Conservation (phyloP, 2,113 vertebrate genomes). For the Engraulis encrasicolus region DNA sequence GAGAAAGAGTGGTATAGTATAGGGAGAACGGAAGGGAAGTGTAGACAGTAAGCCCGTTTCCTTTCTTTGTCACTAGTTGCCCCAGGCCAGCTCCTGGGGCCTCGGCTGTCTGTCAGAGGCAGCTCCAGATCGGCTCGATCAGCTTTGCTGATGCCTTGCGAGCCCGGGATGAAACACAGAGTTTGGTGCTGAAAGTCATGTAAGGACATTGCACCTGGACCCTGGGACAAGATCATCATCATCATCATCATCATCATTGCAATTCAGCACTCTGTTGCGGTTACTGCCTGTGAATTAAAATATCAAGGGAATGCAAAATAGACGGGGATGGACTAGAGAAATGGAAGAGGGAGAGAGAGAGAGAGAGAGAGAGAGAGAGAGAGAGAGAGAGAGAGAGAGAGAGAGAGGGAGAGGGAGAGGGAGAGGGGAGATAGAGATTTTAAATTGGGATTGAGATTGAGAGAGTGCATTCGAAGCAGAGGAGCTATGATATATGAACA, state of each 20-base stretch:
- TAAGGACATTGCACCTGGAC: constrained; percentile 1
- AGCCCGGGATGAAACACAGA: not conserved
- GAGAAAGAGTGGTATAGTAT: constrained; percentile 13
- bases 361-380: not conserved
- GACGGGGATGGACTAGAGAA: not conserved
- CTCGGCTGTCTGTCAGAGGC: not conserved
- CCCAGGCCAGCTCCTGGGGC: not conserved
- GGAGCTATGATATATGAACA: too few relatives aligned
- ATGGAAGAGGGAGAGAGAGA: not conserved
- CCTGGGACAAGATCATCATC: not conserved
- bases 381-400: not conserved
- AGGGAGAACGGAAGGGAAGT: too few relatives aligned
- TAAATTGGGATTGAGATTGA: too few relatives aligned
- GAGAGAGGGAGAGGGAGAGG: not conserved
- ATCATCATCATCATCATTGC: too few relatives aligned
- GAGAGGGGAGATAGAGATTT: not conserved
- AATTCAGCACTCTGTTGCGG: not conserved
- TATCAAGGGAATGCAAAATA: not conserved
- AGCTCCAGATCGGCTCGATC: too few relatives aligned
- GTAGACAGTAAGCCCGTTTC: too few relatives aligned
- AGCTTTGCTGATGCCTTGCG: not conserved
- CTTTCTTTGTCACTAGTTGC: not conserved
- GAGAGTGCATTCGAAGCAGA: too few relatives aligned
- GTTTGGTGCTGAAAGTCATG: constrained; percentile 4
- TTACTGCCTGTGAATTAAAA: not conserved